A percentile compares a stretch with the other conserved stretches of the same genome.
phyloP scores from a whole-genome alignment of 1,140 invertebrate genomes.

The Scaptomyza montana region DNA sequence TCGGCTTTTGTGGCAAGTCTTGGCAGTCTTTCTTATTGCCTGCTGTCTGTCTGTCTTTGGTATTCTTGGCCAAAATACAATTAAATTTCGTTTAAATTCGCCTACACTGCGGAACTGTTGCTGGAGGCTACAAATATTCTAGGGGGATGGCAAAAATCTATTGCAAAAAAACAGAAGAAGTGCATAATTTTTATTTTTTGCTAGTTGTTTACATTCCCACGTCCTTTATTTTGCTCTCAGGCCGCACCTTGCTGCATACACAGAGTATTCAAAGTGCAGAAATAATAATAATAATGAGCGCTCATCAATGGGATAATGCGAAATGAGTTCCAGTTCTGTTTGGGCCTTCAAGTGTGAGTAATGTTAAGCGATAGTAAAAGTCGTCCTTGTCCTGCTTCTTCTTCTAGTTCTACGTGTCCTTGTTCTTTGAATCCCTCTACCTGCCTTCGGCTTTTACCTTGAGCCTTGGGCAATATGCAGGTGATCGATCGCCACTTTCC shows the following conservation, averaged over 20 bases:
- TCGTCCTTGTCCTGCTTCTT: slow-evolving; percentile 34
- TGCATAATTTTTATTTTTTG: slow-evolving; percentile 24
- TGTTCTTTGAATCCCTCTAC: slow-evolving; percentile 15
- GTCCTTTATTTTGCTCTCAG: slow-evolving; percentile 28
- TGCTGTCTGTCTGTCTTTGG: neutral
- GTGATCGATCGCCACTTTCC: slow-evolving; percentile 61
- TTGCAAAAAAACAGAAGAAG: slow-evolving; percentile 41
- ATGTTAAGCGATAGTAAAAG: slow-evolving; percentile 59
- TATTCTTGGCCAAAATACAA: slow-evolving; percentile 53
- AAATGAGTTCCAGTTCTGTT: slow-evolving; percentile 70
- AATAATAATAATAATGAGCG: slow-evolving; percentile 70
- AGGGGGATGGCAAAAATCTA: slow-evolving; percentile 28
- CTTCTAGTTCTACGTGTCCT: neutral
- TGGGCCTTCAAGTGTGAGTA: slow-evolving; percentile 56
- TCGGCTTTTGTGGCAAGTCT: neutral
- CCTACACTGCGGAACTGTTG: neutral
- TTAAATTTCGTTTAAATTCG: slow-evolving; percentile 75
- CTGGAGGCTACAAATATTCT: neutral
- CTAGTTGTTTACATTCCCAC: slow-evolving; percentile 78
- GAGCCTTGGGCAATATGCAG: slow-evolving; percentile 31
- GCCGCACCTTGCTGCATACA: slow-evolving; percentile 53
- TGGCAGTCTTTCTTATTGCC: slow-evolving; percentile 15
- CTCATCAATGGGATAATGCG: slow-evolving; percentile 75
- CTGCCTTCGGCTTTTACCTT: slow-evolving; percentile 25
- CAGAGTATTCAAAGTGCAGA: slow-evolving; percentile 55